Base-by-base conservation (phyloP, 2,888 invertebrate species). In the Parochlus steinenii region DNA sequence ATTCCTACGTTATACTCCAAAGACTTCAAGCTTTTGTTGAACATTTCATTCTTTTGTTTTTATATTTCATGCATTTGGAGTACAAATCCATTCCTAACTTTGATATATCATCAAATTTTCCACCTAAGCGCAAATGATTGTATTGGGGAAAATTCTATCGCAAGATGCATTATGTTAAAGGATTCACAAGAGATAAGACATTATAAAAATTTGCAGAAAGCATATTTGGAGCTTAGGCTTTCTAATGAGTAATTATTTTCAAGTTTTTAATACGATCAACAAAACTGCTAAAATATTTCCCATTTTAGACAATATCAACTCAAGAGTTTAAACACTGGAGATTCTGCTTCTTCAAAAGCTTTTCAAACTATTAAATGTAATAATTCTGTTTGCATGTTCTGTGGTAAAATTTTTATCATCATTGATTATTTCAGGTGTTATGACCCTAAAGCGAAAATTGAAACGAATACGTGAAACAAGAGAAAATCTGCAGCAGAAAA, bases 301-400 rank as follows among this genome's bases (percentile, higher is more conserved):
- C n/a, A n/a, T n/a, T n/a, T n/a, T n/a, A n/a, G n/a, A n/a, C 15
- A 25, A 18, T 19, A 36, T 30, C 29, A 30, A 18, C n/a, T 36
- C 3, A 36, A 36, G 23, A 36, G 30, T 14, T 23, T 36, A 17
- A 36, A 36, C 23, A 20, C 30, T 6, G 30, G 36, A 7, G 36
- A 36, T 6, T 27, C 28, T n/a, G 36, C 36, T 26, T 47, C 47
- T 5, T 56, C 54, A 11, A 56, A 53, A 42, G 53, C 58, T 22
- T 59, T 55, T 44, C 58, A 58, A 44, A 57, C 59, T 36, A 56
- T 59, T 19, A 59, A 59, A 46, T 58, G 58, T 40, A n/a, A n/a
- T n/a, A n/a, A n/a, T n/a, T n/a, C n/a, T n/a, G n/a, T n/a, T n/a
- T n/a, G n/a, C n/a, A n/a, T n/a, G n/a, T n/a, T n/a, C n/a, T n/a